Base-by-base conservation (phyloP, 1,140 invertebrate species). In the Leptestheria dahalacensis region DNA sequence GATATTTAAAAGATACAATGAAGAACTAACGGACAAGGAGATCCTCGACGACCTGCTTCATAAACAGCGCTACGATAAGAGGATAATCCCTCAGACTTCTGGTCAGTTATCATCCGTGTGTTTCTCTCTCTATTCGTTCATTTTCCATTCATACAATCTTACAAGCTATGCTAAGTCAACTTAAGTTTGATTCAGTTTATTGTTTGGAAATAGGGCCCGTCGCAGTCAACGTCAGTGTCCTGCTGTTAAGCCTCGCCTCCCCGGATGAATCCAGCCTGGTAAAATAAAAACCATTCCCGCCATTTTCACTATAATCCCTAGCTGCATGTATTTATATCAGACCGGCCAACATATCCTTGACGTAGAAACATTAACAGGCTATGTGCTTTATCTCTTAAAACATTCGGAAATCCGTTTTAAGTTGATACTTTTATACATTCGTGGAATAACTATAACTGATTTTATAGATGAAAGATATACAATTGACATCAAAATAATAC, bases 181-280 rank as follows among this genome's bases (percentile, higher is more conserved):
- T 41, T 41, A 41, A 41, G 15, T 41, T 9, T 41, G 15, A 41
- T 41, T 15, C 15, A 41, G 15, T 41, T 41, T 41, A 41, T 41
- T 41, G 6, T 41, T 41, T 41, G 6, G 6, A 41, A 15, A 41
- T 66, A 90, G 88, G 85, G 73, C 85, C 87, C 66, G 80, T 92
- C 70, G 85, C 82, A 64, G 88, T 94, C 59, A 92, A 93, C 74
- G 86, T 94, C 69, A 92, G 88, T 74, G 88, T 94, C 63, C 77
- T 92, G 71, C 79, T 94, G 66, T 79, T 94, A 70, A 91, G 88
- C 75, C 79, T 94, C 73, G 88, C 89, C 67, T 94, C 90, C 61
- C 90, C 90, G 55, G 90, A 94, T 75, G 90, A 94, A 77, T 92
- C 88, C 68, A 92, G 89, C 78, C 78, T 93, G 82, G 89, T 91